Base-by-base conservation (phyloP, 2,113 vertebrate species). In the Myotis davidii region DNA sequence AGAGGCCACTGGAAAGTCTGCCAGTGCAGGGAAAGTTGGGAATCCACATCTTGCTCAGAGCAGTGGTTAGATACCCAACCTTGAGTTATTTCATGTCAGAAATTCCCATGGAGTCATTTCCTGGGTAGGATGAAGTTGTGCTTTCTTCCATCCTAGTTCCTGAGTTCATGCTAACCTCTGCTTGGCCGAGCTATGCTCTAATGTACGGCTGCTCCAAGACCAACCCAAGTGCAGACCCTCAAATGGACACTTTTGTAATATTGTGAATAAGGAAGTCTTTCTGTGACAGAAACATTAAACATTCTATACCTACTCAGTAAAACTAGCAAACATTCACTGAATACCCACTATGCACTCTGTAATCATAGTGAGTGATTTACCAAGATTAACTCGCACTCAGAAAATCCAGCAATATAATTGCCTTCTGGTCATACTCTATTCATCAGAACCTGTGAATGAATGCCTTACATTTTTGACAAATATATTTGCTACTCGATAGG, bases 121-220 rank as follows among this genome's bases (percentile, higher is more conserved):
- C 37, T 74, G 14, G 13, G 0, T 16, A 10, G 18, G 10, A 11
- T 10, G 21, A 4, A 74, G 2, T 9, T 52, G 10, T 25, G 20
- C 32, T 64, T 65, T 39, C 25, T 42, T 69, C 25, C 34, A 21
- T 25, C 65, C 20, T 84, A 23, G 34, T 25, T 74, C 52, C 42
- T 39, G 29, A 29, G 18, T 52, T 34, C 9, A 9, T 0, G 2
- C 17, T 82, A 16, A 34, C 2, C 0, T 34, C 37, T 74, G 8
- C 7, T 34, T 5, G 13, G 11, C 6, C 3, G 9, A 54, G 0
- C 21, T 59, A 4, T 9, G 16, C 14, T 78, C 17, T 7, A 27
- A 21, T 3, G 10, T 65, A 23, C n/a, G 6, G 37, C 17, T 27
- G 25, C 18, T 70, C 6, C 16, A 61, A 82, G n/a, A 69, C 50